These are phyloP conservation scores for Oreochromis niloticus DNA, from an alignment of 2,113 vertebrate genomes.

Conservation along the genomic window DNA sequence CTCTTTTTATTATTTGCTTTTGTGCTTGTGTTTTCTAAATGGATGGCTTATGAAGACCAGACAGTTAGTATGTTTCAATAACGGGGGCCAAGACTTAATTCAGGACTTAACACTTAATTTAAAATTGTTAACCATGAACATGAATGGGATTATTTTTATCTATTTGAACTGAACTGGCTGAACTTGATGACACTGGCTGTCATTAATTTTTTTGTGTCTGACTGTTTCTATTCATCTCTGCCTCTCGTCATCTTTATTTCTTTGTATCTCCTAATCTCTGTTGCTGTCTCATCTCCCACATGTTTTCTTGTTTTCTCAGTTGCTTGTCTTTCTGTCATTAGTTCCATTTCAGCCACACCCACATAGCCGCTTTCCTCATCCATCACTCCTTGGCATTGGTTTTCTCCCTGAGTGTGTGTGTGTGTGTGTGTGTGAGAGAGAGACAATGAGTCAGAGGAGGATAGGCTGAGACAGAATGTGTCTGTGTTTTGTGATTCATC, in stretches of 20 bases:
- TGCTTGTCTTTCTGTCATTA: slow-evolving; percentile 55
- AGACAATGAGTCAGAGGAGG: slow-evolving; percentile 13
- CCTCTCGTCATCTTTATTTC: slow-evolving; percentile 9
- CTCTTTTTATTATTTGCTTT: neutral
- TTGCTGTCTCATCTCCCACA: slow-evolving; percentile 22
- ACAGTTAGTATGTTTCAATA: neutral
- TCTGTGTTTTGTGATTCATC: slow-evolving; percentile 23
- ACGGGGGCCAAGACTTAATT: neutral
- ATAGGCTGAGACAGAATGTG: slow-evolving; percentile 12
- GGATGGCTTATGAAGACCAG: neutral
- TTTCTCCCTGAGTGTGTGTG: neutral
- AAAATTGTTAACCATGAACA: neutral
- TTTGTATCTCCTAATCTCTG: slow-evolving; percentile 2
- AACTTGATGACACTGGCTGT: slow-evolving; percentile 8
- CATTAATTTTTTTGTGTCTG: neutral
- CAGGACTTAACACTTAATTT: neutral
- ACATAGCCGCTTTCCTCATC: slow-evolving; percentile 34
- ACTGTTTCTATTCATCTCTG: slow-evolving; percentile 11
- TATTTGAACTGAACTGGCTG: neutral
- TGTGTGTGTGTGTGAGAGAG: neutral
- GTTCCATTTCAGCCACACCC: slow-evolving; percentile 58
- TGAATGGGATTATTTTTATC: neutral
- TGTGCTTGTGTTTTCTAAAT: neutral
- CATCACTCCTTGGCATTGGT: slow-evolving; percentile 17
- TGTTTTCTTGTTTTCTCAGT: slow-evolving; percentile 36